These are phyloP conservation scores for Anableps anableps DNA, from an alignment of 2,797 vertebrate species.

Conservation along the genomic window DNA sequence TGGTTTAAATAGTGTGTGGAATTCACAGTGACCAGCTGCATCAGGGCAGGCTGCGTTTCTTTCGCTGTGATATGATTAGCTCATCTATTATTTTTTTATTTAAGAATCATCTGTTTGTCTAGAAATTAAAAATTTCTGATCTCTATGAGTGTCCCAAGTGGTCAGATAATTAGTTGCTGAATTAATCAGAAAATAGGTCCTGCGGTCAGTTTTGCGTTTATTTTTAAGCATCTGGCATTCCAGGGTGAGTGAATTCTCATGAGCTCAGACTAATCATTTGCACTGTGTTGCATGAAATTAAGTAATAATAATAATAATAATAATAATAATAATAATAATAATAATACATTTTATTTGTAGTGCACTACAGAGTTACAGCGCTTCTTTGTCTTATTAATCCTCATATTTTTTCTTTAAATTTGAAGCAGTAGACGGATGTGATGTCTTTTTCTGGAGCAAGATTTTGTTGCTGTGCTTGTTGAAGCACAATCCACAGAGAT, in stretches of 20 bases:
- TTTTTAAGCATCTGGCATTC: background rate
- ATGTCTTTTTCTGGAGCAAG: constrained; percentile 32
- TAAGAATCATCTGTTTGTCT: background rate
- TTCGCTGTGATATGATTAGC: too few species aligned
- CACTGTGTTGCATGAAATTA: background rate
- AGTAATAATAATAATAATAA: too few species aligned
- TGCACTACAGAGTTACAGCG: background rate
- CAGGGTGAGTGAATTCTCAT: background rate
- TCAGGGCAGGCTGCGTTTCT: too few species aligned
- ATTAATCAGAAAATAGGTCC: background rate
- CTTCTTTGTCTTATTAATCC: constrained; percentile 7
- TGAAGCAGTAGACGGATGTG: constrained; percentile 5
- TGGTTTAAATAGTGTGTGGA: background rate
- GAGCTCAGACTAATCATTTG: background rate
- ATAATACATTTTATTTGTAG: too few species aligned
- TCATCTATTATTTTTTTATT: too few species aligned
- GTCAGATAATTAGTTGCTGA: background rate
- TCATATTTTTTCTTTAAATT: constrained; percentile 26
- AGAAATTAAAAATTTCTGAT: background rate
- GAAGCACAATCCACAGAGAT: constrained; percentile 18
- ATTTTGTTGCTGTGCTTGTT: constrained; percentile 22
- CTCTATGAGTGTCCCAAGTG: background rate
- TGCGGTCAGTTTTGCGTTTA: background rate
- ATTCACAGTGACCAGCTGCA: too few species aligned
- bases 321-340: too few species aligned